Conservation (phyloP, 1,140 invertebrate genomes). For the Drosophila gunungcola region DNA sequence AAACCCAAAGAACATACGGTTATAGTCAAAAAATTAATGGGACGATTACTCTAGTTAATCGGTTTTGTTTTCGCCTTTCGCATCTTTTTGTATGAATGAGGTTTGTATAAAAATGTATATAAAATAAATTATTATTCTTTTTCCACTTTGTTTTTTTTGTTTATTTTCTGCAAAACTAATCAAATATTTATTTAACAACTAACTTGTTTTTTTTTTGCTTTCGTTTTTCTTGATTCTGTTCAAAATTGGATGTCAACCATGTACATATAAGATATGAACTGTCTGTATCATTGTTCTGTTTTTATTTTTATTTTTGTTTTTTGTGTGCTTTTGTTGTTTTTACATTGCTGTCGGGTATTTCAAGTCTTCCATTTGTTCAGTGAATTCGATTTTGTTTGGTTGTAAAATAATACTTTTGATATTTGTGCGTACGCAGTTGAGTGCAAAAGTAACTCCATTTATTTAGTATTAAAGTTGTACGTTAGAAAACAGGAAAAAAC, state of each 20-base stretch:
- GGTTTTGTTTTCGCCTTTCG: slow-evolving; percentile 15
- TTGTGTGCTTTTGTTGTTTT: slow-evolving; percentile 46
- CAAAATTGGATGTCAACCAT: slow-evolving; percentile 51
- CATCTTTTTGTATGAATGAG: slow-evolving; percentile 44
- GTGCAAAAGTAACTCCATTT: slow-evolving; percentile 46
- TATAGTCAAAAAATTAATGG: slow-evolving; percentile 20
- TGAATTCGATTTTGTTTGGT: slow-evolving; percentile 45
- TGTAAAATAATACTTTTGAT: slow-evolving; percentile 74
- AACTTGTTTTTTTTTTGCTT: slow-evolving; percentile 13
- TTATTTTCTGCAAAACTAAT: slow-evolving; percentile 54
- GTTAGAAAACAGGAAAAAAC: slow-evolving; percentile 47
- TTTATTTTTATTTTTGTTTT: slow-evolving; percentile 7
- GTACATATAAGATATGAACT: slow-evolving; percentile 55
- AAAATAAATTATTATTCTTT: slow-evolving; percentile 67
- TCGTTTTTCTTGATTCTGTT: slow-evolving; percentile 50
- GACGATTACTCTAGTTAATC: slow-evolving; percentile 25
- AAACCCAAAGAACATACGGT: slow-evolving; percentile 1
- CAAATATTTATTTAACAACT: slow-evolving; percentile 24
- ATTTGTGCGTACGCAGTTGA: slow-evolving; percentile 70
- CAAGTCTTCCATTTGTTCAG: slow-evolving; percentile 74
- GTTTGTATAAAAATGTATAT: slow-evolving; percentile 78
- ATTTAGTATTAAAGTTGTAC: slow-evolving; percentile 44
- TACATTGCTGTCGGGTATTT: slow-evolving; percentile 66
- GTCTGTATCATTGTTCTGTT: slow-evolving; percentile 7
- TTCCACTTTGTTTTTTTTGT: slow-evolving; percentile 20